Percentiles rank a stretch among this genome's conserved stretches.
Evolutionary conservation across 2,888 invertebrate species (phyloP).

Genomic region (Stenodema calcarata): DNA sequence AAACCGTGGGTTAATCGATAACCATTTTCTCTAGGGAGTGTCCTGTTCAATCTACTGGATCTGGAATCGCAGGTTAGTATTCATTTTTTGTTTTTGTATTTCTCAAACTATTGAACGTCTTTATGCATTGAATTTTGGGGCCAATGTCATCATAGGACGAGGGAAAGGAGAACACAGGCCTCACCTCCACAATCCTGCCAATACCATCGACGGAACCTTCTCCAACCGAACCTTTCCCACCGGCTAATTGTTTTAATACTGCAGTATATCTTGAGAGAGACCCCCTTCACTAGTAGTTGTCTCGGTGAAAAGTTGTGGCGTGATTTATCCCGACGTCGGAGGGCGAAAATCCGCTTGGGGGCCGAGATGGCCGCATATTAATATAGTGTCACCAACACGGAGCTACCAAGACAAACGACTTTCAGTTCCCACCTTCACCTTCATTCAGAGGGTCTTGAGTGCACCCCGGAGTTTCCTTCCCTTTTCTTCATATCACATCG

Average conservation of each 20-base stretch:
- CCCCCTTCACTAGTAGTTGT: conserved; percentile 1
- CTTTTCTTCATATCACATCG: neutral
- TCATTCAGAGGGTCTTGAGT: conserved; percentile 13
- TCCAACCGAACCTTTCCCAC: neutral
- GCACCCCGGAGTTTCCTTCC: neutral
- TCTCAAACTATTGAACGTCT: too few relatives aligned
- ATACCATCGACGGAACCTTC: neutral
- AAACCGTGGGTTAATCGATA: too few relatives aligned
- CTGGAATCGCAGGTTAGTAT: too few relatives aligned
- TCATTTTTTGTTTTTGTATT: too few relatives aligned
- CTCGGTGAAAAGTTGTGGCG: neutral
- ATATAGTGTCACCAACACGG: conserved; percentile 51
- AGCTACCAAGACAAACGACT: conserved; percentile 49
- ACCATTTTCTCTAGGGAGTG: too few relatives aligned
- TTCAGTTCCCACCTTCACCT: conserved; percentile 16
- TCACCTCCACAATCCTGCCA: neutral
- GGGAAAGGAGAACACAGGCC: too few relatives aligned
- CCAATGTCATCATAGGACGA: too few relatives aligned
- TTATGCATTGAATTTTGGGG: too few relatives aligned
- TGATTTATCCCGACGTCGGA: neutral
- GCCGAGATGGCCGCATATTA: conserved; percentile 46
- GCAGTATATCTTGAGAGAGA: neutral
- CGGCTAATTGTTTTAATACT: neutral
- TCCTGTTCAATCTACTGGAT: too few relatives aligned
- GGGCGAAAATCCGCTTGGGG: conserved; percentile 2